Evolutionary conservation across 2,113 vertebrate species (phyloP), one percentile per base, ranked within the genome.

Genomic region (Centropus unirufus): DNA sequence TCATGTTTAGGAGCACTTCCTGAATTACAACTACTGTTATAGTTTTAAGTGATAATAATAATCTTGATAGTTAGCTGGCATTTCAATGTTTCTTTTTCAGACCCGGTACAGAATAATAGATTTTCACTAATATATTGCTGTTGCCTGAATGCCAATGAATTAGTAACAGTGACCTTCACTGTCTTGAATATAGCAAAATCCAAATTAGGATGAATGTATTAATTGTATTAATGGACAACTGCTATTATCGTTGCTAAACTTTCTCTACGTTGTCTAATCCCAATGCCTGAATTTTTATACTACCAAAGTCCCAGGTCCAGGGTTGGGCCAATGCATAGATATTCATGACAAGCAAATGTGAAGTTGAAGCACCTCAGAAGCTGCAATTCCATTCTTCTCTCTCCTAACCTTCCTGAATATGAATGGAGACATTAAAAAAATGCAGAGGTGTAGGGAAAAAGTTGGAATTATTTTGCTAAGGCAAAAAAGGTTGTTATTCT

Each of bases 361-460:
- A 61, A 12, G 12, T 67, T 66, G 42, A 62, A 14, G 36, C 29
- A 59, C 11, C 15, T 27, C 29, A n/a, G 72, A 32, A 84, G 55
- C 27, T 42, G 14, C 11, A 20, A 55, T 51, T 47, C 39, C 30
- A 8, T 12, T 62, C 2, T 26, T 70, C 8, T n/a, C 44, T 22
- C 64, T 0, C 0, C 30, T 74, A 39, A 77, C 40, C 29, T 21
- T 59, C 26, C 26, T 47, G 46, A 21, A 20, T 52, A 34, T 2
- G 9, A 83, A 61, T 1, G 11, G 18, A 36, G 15, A 32, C 10
- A 21, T 13, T 11, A 29, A 46, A 24, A 39, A 76, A 59, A 30
- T 39, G 47, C 55, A 59, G 36, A 55, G 21, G 3, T 1, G 5
- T 1, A 0, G 14, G 17, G 11, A 15, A 69, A 26, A 68, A 70